These are phyloP conservation scores for Scleropages formosus DNA, from an alignment of 2,797 vertebrate species.

Conservation along the genomic window DNA sequence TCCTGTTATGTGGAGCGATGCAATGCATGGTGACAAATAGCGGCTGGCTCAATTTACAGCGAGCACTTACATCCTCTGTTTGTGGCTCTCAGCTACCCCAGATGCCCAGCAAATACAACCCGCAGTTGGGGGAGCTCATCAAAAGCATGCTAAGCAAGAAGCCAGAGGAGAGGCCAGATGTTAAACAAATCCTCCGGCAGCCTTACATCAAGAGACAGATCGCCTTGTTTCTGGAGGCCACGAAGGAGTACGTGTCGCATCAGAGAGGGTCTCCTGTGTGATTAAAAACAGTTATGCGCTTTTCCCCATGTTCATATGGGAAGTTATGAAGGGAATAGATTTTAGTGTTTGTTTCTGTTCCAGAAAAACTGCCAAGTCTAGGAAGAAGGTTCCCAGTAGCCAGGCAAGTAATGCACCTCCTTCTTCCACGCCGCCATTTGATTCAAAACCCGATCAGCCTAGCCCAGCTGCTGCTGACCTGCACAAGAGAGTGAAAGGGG, in stretches of 20 bases:
- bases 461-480: slow-evolving; percentile 50
- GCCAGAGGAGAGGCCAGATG: slow-evolving; percentile 89
- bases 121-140: slow-evolving; percentile 84
- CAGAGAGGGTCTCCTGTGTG: neutral
- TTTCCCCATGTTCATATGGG: neutral
- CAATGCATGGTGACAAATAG: neutral
- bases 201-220: slow-evolving; percentile 91
- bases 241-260: slow-evolving; percentile 81
- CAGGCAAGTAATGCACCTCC: slow-evolving; percentile 49
- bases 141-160: slow-evolving; percentile 87
- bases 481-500: slow-evolving; percentile 59
- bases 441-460: slow-evolving; percentile 49
- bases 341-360: slow-evolving; percentile 36
- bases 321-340: slow-evolving; percentile 19
- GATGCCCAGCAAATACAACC: slow-evolving; percentile 90
- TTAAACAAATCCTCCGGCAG: slow-evolving; percentile 86
- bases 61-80: slow-evolving; percentile 33
- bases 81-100: slow-evolving; percentile 79
- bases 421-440: slow-evolving; percentile 43
- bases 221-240: slow-evolving; percentile 86
- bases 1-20: neutral
- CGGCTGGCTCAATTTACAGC: slow-evolving; percentile 28
- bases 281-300: neutral
- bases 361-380: slow-evolving; percentile 85
- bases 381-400: slow-evolving; percentile 69